Evolutionary conservation across 2,888 invertebrate genomes (phyloP).

Genomic region (Osedax fenrisi): DNA sequence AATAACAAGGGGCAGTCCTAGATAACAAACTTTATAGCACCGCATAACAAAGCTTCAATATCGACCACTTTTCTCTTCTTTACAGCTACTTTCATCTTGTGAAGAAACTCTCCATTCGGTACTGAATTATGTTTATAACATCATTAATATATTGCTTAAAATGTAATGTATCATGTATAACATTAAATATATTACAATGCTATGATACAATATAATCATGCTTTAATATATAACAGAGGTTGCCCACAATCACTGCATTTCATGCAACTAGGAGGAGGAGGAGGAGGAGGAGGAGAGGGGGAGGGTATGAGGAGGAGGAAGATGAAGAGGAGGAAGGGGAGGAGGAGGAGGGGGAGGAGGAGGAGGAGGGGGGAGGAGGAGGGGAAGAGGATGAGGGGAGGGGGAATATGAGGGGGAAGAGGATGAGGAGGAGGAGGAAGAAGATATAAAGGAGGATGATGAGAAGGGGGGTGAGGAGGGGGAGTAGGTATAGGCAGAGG

Average conservation of each 20-base stretch:
- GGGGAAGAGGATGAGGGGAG: neutral
- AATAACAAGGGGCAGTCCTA: no score
- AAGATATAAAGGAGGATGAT: neutral
- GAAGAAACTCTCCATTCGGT: no score
- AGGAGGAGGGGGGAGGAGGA: neutral
- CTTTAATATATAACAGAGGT: no score
- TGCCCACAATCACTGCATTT: no score
- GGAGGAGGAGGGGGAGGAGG: neutral
- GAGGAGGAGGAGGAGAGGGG: neutral
- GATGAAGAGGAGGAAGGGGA: neutral
- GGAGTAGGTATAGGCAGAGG: neutral
- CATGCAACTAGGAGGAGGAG: neutral
- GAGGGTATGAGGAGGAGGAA: neutral
- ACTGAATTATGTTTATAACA: no score
- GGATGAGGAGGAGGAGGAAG: neutral
- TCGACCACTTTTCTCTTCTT: no score
- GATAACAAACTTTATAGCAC: slow-evolving; percentile 73
- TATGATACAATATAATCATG: no score
- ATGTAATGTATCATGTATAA: no score
- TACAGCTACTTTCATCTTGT: no score
- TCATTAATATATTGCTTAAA: no score
- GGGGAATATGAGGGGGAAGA: neutral
- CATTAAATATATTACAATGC: no score
- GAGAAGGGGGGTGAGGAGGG: slow-evolving; percentile 1
- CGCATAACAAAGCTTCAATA: slow-evolving; percentile 72